phyloP scores from a whole-genome alignment of 2,113 vertebrate species.

The Caracal caracal region DNA sequence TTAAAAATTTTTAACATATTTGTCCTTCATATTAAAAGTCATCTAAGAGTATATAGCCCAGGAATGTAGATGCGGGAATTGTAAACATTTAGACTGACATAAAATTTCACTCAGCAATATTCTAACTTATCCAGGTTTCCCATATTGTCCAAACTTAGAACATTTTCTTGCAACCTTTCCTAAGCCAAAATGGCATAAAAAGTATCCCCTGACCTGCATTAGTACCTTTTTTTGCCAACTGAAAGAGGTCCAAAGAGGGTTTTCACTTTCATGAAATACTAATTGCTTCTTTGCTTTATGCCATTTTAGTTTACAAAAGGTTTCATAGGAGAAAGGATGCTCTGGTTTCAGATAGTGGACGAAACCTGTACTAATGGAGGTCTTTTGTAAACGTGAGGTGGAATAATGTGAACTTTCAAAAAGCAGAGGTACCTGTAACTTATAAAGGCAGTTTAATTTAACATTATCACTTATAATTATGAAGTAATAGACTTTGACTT shows the following conservation, averaged over 20 bases:
- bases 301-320: not conserved
- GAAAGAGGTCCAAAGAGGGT: not conserved
- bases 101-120: not conserved
- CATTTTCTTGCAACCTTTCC: not conserved
- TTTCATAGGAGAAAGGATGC: not conserved
- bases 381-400: not conserved
- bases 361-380: not conserved
- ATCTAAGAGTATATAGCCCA: not conserved
- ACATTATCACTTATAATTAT: not conserved
- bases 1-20: not conserved
- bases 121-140: not conserved
- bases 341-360: not conserved
- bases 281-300: not conserved
- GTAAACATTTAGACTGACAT: not conserved
- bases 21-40: not conserved
- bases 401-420: not conserved
- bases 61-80: not conserved
- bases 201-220: not conserved
- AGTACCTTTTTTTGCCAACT: not conserved
- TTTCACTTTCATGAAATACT: not conserved
- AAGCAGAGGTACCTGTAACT: not conserved
- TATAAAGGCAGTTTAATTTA: not conserved
- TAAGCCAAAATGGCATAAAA: not conserved
- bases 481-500: slow-evolving; percentile 5
- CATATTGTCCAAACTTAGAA: not conserved